Evolutionary conservation across 2,113 vertebrate genomes (phyloP).

Genomic region (Scartelaos histophorus): DNA sequence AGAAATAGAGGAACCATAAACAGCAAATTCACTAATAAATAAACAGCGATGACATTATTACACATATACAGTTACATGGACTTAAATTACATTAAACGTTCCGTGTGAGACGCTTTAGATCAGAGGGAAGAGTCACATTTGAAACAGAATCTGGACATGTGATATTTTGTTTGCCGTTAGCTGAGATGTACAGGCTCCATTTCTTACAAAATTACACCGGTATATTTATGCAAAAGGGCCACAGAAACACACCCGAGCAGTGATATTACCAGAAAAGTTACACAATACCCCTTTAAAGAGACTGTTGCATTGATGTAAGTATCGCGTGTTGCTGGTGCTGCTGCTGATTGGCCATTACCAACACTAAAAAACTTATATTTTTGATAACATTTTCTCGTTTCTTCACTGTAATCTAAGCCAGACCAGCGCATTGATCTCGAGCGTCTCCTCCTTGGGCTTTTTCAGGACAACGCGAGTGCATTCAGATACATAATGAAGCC

Average conservation of each 20-base stretch:
- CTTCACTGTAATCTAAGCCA: background rate
- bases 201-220: background rate
- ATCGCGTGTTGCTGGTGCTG: too few relatives aligned
- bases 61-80: too few relatives aligned
- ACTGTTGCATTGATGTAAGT: background rate
- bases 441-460: background rate
- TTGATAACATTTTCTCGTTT: background rate
- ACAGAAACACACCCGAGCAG: background rate
- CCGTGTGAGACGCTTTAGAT: too few relatives aligned
- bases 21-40: too few relatives aligned
- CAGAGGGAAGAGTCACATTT: too few relatives aligned
- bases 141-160: background rate
- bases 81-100: too few relatives aligned
- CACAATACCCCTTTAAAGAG: background rate
- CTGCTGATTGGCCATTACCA: too few relatives aligned
- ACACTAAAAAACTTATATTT: too few relatives aligned
- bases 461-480: constrained; percentile 6
- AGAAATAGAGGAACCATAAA: too few relatives aligned
- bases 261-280: background rate
- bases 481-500: background rate
- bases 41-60: too few relatives aligned
- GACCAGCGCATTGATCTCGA: constrained; percentile 23
- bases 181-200: background rate
- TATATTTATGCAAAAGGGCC: background rate
- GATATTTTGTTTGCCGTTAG: constrained; percentile 6